phyloP scores from a whole-genome alignment of 2,888 invertebrate genomes.

The Deilephila elpenor region DNA sequence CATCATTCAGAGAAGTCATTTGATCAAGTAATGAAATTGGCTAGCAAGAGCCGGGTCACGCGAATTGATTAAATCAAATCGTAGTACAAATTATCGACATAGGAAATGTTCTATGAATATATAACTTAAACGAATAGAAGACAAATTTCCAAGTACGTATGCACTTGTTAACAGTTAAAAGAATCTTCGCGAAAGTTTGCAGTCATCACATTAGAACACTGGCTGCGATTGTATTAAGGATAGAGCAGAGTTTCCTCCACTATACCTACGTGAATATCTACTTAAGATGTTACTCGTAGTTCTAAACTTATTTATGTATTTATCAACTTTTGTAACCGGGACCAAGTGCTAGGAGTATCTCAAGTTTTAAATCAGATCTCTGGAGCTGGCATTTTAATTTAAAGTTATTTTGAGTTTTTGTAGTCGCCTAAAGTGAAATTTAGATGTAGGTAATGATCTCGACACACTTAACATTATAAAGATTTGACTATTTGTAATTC shows the following conservation, averaged over 20 bases:
- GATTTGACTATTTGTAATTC: no score
- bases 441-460: no score
- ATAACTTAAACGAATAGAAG: neutral
- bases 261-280: neutral
- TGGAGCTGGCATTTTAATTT: no score
- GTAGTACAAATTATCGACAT: neutral
- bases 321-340: neutral
- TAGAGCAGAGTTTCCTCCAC: neutral
- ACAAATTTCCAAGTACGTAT: neutral
- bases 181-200: neutral
- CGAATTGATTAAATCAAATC: neutral
- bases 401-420: no score
- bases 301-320: neutral
- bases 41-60: neutral
- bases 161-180: neutral
- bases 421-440: no score
- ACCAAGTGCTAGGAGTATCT: no score
- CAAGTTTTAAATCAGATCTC: no score
- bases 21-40: neutral
- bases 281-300: neutral
- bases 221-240: neutral
- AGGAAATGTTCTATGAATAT: neutral
- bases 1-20: neutral
- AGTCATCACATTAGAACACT: neutral
- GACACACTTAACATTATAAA: no score